phyloP scores from a whole-genome alignment of 2,888 invertebrate species.

The Steinernema carpocapsae region DNA sequence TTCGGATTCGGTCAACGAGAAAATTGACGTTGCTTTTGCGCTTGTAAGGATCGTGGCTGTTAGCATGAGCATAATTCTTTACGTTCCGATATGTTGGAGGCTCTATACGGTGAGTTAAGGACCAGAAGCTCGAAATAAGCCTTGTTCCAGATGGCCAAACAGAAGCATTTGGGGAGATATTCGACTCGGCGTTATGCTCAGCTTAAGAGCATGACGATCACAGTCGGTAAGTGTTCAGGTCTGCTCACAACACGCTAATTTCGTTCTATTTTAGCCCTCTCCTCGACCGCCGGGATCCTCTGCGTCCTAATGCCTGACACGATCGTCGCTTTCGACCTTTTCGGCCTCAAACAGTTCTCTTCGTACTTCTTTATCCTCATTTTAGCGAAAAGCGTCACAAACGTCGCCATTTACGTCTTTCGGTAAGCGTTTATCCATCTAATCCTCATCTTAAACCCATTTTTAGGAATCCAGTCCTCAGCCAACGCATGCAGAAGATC shows the following conservation, averaged over 20 bases:
- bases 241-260: not conserved
- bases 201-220: not conserved
- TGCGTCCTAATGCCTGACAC: conserved; percentile 2
- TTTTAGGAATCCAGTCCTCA: not conserved
- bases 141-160: conserved; percentile 1
- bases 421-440: not conserved
- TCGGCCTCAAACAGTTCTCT: not conserved
- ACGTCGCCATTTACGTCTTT: conserved; percentile 7
- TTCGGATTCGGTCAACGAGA: not conserved
- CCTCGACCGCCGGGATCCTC: not conserved
- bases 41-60: not conserved
- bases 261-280: not conserved
- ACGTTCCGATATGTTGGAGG: not conserved
- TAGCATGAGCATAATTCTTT: not conserved
- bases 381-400: conserved; percentile 1
- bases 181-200: not conserved
- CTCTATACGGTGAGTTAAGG: not conserved
- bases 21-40: not conserved
- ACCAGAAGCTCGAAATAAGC: not conserved
- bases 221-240: not conserved
- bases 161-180: conserved; percentile 2
- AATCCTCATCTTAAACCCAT: not conserved
- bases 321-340: not conserved
- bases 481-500: not conserved
- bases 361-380: conserved; percentile 8